phyloP scores from a whole-genome alignment of 92 coral and sea anemone genomes.

The Umimayanthus chanpuru region DNA sequence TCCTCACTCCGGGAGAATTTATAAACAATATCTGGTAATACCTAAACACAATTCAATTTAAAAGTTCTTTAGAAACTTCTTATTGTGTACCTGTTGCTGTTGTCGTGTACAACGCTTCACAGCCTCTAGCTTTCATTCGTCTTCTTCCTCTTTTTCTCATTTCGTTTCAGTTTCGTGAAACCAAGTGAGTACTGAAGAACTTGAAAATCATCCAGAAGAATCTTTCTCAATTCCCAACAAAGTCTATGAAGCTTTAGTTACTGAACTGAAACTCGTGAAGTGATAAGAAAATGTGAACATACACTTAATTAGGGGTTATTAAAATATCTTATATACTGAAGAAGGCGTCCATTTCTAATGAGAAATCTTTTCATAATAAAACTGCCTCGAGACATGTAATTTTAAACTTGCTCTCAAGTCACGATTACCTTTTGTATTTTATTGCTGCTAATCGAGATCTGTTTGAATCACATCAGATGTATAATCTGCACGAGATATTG shows the following conservation, averaged over 20 bases:
- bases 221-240: background rate
- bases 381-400: constrained; percentile 30
- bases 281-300: background rate
- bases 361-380: constrained; percentile 7
- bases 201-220: background rate
- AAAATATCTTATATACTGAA: background rate
- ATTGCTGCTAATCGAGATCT: background rate
- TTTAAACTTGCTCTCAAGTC: background rate
- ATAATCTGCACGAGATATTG: background rate
- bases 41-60: no score
- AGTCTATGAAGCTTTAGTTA: background rate
- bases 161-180: background rate
- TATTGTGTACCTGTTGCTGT: background rate
- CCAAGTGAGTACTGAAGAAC: background rate
- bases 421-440: background rate
- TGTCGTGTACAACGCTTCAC: background rate
- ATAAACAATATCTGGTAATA: background rate
- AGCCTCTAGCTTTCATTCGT: background rate
- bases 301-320: constrained; percentile 22
- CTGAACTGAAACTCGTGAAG: background rate
- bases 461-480: background rate
- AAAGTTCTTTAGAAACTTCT: background rate
- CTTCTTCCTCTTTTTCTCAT: background rate
- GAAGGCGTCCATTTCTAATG: constrained; percentile 42
- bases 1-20: background rate